Evolutionary conservation across 2,113 vertebrate species (phyloP).

Genomic region (Aldabrachelys gigantea): DNA sequence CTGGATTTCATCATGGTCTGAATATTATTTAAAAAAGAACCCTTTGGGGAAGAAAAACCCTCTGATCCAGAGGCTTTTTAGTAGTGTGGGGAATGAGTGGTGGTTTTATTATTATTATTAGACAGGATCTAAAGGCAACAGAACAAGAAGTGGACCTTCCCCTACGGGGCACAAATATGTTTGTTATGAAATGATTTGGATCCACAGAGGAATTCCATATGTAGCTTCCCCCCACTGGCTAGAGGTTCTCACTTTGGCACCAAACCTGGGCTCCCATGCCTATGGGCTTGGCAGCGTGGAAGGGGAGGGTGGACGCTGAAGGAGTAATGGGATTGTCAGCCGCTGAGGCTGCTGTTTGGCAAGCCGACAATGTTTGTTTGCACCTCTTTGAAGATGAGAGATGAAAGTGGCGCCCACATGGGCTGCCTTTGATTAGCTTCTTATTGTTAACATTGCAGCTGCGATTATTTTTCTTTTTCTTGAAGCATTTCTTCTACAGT

Average conservation of each 20-base stretch:
- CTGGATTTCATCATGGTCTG: constrained; percentile 39
- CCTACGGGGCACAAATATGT: neutral
- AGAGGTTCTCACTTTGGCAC: constrained; percentile 71
- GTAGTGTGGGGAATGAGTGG: neutral
- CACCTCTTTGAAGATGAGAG: constrained; percentile 90
- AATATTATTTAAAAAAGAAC: constrained; percentile 11
- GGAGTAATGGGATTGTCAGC: constrained; percentile 69
- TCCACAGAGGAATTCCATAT: constrained; percentile 62
- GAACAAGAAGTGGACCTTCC: neutral
- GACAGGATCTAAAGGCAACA: constrained; percentile 42
- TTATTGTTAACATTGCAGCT: constrained; percentile 91
- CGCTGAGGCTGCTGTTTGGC: constrained; percentile 71
- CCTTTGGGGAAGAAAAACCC: constrained; percentile 1
- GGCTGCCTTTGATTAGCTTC: constrained; percentile 93
- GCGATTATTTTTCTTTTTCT: constrained; percentile 77
- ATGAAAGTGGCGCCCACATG: constrained; percentile 89
- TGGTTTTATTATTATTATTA: neutral
- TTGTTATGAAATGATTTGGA: constrained; percentile 57
- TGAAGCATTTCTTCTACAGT: constrained; percentile 69
- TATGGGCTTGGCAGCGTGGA: constrained; percentile 53
- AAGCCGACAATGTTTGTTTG: constrained; percentile 87
- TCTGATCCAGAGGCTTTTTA: constrained; percentile 34
- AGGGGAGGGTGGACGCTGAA: constrained; percentile 61
- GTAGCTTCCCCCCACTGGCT: constrained; percentile 54
- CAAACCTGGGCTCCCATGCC: constrained; percentile 61